Conservation (phyloP, 2,888 invertebrate species). For the Polylopha cassiicola region DNA sequence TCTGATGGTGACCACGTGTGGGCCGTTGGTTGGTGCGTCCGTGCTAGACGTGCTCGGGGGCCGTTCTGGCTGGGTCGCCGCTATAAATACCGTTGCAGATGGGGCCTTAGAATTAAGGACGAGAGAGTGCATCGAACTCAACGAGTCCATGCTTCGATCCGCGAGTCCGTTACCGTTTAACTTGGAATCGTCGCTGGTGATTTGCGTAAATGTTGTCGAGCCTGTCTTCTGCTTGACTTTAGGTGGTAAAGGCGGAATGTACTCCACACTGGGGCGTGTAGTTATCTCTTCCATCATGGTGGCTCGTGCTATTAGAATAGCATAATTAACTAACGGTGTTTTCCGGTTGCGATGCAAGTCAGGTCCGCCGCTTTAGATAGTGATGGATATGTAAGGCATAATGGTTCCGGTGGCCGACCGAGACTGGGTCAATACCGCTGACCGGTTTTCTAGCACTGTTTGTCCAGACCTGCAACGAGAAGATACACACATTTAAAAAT, state of each 20-base stretch:
- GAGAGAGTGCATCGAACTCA: constrained; percentile 76
- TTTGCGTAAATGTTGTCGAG: constrained; percentile 67
- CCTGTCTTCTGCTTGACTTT: constrained; percentile 69
- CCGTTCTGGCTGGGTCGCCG: constrained; percentile 72
- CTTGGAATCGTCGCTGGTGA: constrained; percentile 50
- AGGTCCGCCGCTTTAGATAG: constrained; percentile 57
- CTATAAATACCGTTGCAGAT: constrained; percentile 75
- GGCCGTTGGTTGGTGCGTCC: constrained; percentile 64
- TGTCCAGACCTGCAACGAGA: constrained; percentile 63
- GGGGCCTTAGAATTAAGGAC: constrained; percentile 74
- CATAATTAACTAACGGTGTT: constrained; percentile 68
- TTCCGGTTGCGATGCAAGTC: constrained; percentile 58
- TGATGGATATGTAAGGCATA: constrained; percentile 69
- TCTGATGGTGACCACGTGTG: constrained; percentile 83
- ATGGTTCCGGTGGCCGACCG: constrained; percentile 66
- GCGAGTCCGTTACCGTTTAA: constrained; percentile 53
- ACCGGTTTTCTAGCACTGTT: constrained; percentile 47
- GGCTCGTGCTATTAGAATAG: constrained; percentile 53
- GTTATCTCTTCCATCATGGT: constrained; percentile 75
- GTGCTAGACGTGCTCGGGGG: constrained; percentile 62
- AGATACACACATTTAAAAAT: constrained; percentile 29
- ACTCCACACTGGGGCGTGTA: constrained; percentile 61
- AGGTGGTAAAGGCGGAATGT: constrained; percentile 76
- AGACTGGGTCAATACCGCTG: constrained; percentile 64
- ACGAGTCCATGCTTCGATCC: constrained; percentile 57